Evolutionary conservation across 53 echinoderm and acorn worm species (phyloP), one percentile per base, ranked within the genome.

Genomic region (Patiria pectinifera): DNA sequence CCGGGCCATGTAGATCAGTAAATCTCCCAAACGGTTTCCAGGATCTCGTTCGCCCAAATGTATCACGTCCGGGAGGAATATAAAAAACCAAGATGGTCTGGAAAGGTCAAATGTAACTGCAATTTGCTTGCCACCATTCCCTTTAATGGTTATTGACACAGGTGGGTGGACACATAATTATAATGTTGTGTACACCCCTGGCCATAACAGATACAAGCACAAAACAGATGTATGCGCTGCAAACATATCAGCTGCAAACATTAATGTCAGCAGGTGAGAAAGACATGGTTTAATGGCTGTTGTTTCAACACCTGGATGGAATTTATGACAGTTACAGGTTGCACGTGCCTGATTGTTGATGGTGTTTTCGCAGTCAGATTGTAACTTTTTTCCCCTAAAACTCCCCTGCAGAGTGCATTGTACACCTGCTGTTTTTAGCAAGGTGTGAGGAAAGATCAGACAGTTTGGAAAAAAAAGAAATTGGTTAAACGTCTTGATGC

Each of bases 281-380:
- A 21, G 14, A 18, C 35, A 35, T 35, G 35, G 35, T 35, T 70
- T 70, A 14, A 70, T 21, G 19, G 21, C 70, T 70, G 70, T 70
- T 70, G 70, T 15, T 24, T 10, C 24, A 74, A 74, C 74, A 74
- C 74, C 74, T 74, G 0, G 74, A 74, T 74, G 74, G 74, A 74
- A 74, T 74, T n/a, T 74, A 74, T 74, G 74, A 74, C 74, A 74
- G 74, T 74, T 74, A 74, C 74, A 18, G 74, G 74, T 74, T 22
- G 4, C 24, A 74, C 23, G 15, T 74, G 74, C 21, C 74, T 6
- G 74, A 3, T 23, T 74, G 24, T 25, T 74, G 74, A 74, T 74
- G 74, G 74, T 24, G 24, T 9, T n/a, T 74, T 74, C 9, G 70
- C 14, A 70, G 70, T 4, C 16, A 11, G 60, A 8, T 3, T 66